Conservation (phyloP, 2,113 vertebrate genomes). For the Coreoperca whiteheadi region DNA sequence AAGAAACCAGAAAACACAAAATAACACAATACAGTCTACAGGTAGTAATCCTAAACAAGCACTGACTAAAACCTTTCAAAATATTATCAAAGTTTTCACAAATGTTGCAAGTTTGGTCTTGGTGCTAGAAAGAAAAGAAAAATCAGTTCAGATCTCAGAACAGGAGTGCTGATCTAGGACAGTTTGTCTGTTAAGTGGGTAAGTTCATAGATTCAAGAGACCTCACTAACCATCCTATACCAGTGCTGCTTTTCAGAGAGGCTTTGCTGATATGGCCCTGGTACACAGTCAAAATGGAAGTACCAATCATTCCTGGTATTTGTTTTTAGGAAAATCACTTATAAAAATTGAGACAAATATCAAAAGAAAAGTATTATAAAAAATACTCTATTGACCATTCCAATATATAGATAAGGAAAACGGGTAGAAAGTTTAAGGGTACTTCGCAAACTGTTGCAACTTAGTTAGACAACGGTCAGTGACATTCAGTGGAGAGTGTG, state of each 20-base stretch:
- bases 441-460: constrained; percentile 51
- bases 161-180: constrained; percentile 30
- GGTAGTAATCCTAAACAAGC: constrained; percentile 67
- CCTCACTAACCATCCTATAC: background rate
- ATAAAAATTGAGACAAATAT: constrained; percentile 85
- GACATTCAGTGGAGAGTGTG: constrained; percentile 72
- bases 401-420: constrained; percentile 68
- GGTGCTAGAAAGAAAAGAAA: constrained; percentile 71
- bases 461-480: constrained; percentile 52
- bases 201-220: background rate
- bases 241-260: constrained; percentile 33
- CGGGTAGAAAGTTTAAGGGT: constrained; percentile 66
- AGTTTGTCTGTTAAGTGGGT: background rate
- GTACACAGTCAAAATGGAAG: constrained; percentile 69
- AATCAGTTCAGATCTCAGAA: constrained; percentile 54
- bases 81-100: constrained; percentile 79
- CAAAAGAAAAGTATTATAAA: constrained; percentile 85
- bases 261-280: constrained; percentile 52
- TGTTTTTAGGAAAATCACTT: constrained; percentile 76
- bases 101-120: constrained; percentile 78
- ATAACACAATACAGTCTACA: constrained; percentile 65
- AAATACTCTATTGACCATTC: constrained; percentile 81
- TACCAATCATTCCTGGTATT: constrained; percentile 74
- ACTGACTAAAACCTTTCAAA: constrained; percentile 67
- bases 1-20: constrained; percentile 63